These are phyloP conservation scores for Melipona quadrifasciata DNA, from an alignment of 1,140 invertebrate species.

Conservation along the genomic window DNA sequence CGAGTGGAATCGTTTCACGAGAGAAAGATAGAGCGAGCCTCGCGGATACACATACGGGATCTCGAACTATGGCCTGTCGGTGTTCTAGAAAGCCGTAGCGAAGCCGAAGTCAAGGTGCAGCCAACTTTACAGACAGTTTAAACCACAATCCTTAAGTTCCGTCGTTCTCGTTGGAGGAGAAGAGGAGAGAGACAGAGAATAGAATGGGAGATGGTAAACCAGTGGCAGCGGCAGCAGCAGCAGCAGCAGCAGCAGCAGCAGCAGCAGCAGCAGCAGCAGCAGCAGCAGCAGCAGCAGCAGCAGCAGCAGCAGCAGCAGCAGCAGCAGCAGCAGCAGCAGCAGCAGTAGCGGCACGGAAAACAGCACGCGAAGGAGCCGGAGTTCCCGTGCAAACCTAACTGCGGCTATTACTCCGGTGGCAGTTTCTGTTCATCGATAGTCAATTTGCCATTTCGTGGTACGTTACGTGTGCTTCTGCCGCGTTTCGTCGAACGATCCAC, in stretches of 20 bases:
- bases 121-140: conserved; percentile 69
- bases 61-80: not conserved
- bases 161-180: conserved; percentile 32
- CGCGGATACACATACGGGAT: not conserved
- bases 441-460: conserved; percentile 47
- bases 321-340: not conserved
- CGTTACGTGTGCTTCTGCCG: conserved; percentile 16
- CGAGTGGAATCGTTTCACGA: conserved; percentile 23
- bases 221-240: not conserved
- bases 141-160: conserved; percentile 70
- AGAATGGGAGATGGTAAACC: not conserved
- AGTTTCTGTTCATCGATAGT: conserved; percentile 59
- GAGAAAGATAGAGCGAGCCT: not conserved
- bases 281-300: not conserved
- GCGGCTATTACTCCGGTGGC: conserved; percentile 44
- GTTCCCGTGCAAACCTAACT: conserved; percentile 49
- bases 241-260: not conserved
- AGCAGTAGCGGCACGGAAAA: not conserved
- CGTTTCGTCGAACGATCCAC: conserved; percentile 16
- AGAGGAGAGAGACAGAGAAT: not conserved
- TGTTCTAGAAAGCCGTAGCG: conserved; percentile 9
- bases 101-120: conserved; percentile 50
- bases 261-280: not conserved
- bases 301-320: not conserved
- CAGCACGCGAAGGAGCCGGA: conserved; percentile 7